Base-by-base conservation (phyloP, 2,113 vertebrate genomes). In the Acrocephalus arundinaceus region DNA sequence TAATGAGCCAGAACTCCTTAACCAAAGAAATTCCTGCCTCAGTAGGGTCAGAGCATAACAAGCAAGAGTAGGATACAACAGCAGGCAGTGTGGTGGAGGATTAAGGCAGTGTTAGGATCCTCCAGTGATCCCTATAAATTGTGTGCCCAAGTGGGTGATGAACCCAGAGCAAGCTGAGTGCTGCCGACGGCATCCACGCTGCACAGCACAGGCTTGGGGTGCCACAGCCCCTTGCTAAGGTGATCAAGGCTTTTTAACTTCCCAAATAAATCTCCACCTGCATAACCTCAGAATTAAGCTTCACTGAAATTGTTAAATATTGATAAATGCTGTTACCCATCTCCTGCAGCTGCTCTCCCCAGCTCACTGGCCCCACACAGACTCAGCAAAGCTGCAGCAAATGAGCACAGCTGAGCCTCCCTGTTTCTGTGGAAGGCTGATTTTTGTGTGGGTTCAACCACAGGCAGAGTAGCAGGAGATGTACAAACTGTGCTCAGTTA, bases 161-260 rank as follows among this genome's bases (percentile, higher is more conserved):
- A 68, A 54, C 21, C 31, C 49, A 33, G 22, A 57, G 67, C 33
- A 7, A 25, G 51, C 3, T 35, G 52, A 31, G 15, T 15, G 25
- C 59, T 77, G 49, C 27, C 11, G 19, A 4, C 18, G 45, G 31
- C 52, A 22, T 18, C 49, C 72, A 35, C 20, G 10, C 15, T 43
- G 45, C 1, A 2, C 1, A 3, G 46, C 17, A 18, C 14, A 5
- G 4, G 4, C 18, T 7, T 11, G 27, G 21, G 9, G 3, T n/a
- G 30, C 43, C 54, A 52, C 57, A 31, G 46, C 52, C 24, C 46
- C 59, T 14, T 52, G 17, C 59, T 58, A 20, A 35, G 10, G 11
- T 54, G 39, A 7, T 68, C 37, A 59, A 77, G 55, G 20, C 28
- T 61, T 73, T 61, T 65, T 20, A 55, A 30, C 13, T 85, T 41